Percentiles rank a stretch among this genome's conserved stretches.
Evolutionary conservation across 2,888 invertebrate species (phyloP).

Genomic region (Tenthredo notha): DNA sequence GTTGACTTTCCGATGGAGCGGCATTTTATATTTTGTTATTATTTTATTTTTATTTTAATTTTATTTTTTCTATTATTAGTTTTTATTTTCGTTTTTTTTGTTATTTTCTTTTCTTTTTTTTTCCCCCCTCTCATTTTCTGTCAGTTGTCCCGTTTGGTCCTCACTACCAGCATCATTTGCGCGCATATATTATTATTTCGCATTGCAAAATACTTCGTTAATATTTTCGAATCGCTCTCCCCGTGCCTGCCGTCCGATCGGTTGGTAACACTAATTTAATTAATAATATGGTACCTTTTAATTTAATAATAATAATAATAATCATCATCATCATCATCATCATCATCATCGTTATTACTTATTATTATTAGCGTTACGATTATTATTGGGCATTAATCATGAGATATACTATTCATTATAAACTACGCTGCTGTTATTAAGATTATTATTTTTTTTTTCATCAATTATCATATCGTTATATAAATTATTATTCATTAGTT

Average conservation of each 20-base stretch:
- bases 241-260: conserved; percentile 76
- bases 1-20: conserved; percentile 67
- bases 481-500: conserved; percentile 18
- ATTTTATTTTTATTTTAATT: not conserved
- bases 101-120: not conserved
- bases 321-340: conserved; percentile 7
- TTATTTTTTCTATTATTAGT: conserved; percentile 49
- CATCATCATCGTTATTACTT: not conserved
- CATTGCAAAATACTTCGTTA: conserved; percentile 66
- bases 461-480: conserved; percentile 49
- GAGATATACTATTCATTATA: conserved; percentile 49
- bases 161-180: conserved; percentile 75
- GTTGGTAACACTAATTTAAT: conserved; percentile 60
- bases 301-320: conserved; percentile 7
- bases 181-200: conserved; percentile 57
- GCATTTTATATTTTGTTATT: conserved; percentile 54
- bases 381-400: conserved; percentile 13
- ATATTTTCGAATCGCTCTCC: conserved; percentile 67
- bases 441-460: conserved; percentile 44
- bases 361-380: conserved; percentile 16
- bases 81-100: not conserved
- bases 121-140: conserved; percentile 63
- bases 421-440: conserved; percentile 45
- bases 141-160: conserved; percentile 76
- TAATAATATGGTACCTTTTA: conserved; percentile 11